Evolutionary conservation across 37 sponge, comb jelly and placozoan species (phyloP).

Genomic region (Hormiphora californensis): DNA sequence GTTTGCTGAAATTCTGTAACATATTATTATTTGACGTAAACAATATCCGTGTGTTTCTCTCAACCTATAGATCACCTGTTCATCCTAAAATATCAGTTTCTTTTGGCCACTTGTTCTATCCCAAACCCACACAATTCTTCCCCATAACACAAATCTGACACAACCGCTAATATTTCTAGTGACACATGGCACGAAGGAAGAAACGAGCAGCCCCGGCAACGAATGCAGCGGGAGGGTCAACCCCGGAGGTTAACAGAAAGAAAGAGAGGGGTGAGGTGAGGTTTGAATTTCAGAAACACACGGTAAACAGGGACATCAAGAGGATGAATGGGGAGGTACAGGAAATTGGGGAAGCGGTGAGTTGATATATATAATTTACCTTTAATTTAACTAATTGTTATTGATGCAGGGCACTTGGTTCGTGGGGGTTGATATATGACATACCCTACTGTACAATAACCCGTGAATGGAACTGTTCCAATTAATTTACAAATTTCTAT

Average conservation of each 20-base stretch:
- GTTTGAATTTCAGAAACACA: background rate
- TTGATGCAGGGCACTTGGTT: background rate
- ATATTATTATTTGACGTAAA: too few species aligned
- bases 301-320: slow-evolving; percentile 6
- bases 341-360: background rate
- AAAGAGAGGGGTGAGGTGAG: background rate
- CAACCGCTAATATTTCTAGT: too few species aligned
- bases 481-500: too few species aligned
- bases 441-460: background rate
- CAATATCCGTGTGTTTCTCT: too few species aligned
- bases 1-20: too few species aligned
- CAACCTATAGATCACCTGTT: too few species aligned
- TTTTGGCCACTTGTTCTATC: too few species aligned
- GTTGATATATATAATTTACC: background rate
- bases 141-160: too few species aligned
- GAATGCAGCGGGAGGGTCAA: background rate
- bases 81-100: too few species aligned
- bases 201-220: slow-evolving; percentile 14
- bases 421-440: background rate
- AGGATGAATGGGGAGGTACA: background rate
- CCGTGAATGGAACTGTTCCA: too few species aligned
- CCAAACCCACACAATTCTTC: too few species aligned
- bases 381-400: background rate
- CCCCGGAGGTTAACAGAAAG: background rate
- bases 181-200: slow-evolving; percentile 12